Evolutionary conservation across 1,140 invertebrate species (phyloP).

Genomic region (Theocolax elegans): DNA sequence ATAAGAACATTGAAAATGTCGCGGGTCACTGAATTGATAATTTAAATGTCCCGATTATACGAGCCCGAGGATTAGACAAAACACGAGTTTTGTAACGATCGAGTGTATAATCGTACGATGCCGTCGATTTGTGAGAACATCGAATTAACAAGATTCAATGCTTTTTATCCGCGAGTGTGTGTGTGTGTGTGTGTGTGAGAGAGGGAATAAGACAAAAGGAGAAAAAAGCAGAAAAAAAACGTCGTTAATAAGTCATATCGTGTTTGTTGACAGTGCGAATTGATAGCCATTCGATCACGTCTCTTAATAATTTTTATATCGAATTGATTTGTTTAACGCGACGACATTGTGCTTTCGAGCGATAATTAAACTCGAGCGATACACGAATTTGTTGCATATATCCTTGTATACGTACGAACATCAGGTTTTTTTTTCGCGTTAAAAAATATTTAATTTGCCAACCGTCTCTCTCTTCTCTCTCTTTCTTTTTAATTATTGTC

Average conservation of each 20-base stretch:
- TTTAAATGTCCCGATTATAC: slow-evolving; percentile 11
- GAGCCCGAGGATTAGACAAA: slow-evolving; percentile 11
- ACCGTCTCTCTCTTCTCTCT: too few relatives aligned
- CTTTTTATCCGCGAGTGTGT: too few relatives aligned
- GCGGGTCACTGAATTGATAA: slow-evolving; percentile 36
- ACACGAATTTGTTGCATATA: background rate
- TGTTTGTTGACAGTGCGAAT: slow-evolving; percentile 20
- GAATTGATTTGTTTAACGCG: slow-evolving; percentile 24
- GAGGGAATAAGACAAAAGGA: too few relatives aligned
- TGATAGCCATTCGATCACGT: slow-evolving; percentile 4
- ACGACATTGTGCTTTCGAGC: slow-evolving; percentile 15
- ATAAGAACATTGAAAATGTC: slow-evolving; percentile 30
- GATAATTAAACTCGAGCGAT: slow-evolving; percentile 17
- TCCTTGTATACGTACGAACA: too few relatives aligned
- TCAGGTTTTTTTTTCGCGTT: too few relatives aligned
- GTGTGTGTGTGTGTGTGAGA: too few relatives aligned
- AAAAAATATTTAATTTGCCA: too few relatives aligned
- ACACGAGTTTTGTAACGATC: slow-evolving; percentile 15
- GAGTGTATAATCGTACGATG: background rate
- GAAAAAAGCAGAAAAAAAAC: too few relatives aligned
- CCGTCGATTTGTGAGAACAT: slow-evolving; percentile 14
- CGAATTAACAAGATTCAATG: background rate
- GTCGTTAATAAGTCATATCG: slow-evolving; percentile 33
- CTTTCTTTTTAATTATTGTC: too few relatives aligned
- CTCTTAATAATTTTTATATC: slow-evolving; percentile 29